Base-by-base conservation (phyloP, 2,888 invertebrate genomes). In the Ceraclea dissimilis region DNA sequence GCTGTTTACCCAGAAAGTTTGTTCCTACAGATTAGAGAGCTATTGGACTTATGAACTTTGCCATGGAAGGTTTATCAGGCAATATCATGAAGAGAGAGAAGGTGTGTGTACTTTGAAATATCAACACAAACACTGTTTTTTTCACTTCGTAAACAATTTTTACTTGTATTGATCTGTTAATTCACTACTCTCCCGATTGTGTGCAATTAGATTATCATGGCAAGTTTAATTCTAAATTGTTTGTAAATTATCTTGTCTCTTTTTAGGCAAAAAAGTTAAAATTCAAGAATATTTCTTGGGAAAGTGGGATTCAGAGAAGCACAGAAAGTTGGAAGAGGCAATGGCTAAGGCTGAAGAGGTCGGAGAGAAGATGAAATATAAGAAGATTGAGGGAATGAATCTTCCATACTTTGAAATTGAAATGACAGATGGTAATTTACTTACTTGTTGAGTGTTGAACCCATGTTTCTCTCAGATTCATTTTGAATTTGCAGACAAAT, bases 41-140 rank as follows among this genome's bases (percentile, higher is more conserved):
- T 97, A 94, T 68, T 97, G 97, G 97, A 93, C 93, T 0, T 97
- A 97, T 70, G 95, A 97, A 72, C 82, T 97, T 26, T 97, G 97
- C 66, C 97, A 97, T 71, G 96, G 96, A 0, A 80, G 84, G 64
- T 89, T 88, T 69, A 83, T 98, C 2, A 80, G 92, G 21, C 98
- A 99, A 69, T 99, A 92, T 69, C 97, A 99, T 70, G 97, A 98
- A 69, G 93, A 94, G 65, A 82, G 93, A 63, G 95, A 94, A 70
- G 88, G 85, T 71, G 66, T 59, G 53, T 62, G 13, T 39, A 8
- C 13, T 39, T 8, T 39, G 26, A 26, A 26, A 26, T n/a, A 26
- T 26, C 10, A 26, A 26, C 4, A 6, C 26, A 6, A 26, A 26
- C n/a, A n/a, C n/a, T n/a, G n/a, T n/a, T n/a, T n/a, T n/a, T n/a